Evolutionary conservation across 37 sponge, comb jelly and placozoan genomes (phyloP).

Genomic region (Petrosia ficiformis): DNA sequence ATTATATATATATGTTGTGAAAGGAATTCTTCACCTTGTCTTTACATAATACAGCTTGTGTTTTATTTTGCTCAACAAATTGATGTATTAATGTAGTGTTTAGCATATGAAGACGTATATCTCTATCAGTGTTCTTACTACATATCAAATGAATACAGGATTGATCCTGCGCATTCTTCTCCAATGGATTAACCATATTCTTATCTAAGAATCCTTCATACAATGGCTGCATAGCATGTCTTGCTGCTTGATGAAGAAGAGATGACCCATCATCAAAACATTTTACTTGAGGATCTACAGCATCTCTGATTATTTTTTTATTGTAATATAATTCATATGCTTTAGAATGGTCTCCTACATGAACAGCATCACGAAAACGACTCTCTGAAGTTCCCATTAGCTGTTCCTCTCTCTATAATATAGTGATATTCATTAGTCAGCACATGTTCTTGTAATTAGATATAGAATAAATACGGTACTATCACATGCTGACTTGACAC

Average conservation of each 20-base stretch:
- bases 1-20: too few relatives aligned
- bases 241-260: constrained; percentile 51
- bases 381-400: constrained; percentile 39
- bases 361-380: constrained; percentile 36
- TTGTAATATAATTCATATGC: constrained; percentile 19
- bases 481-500: background rate
- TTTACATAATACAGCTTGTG: background rate
- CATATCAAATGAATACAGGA: constrained; percentile 68
- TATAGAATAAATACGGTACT: background rate
- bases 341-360: constrained; percentile 9
- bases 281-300: background rate
- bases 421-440: background rate
- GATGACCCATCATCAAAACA: constrained; percentile 8
- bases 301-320: constrained; percentile 29
- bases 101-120: constrained; percentile 5
- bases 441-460: background rate
- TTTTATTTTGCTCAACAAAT: background rate
- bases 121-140: background rate
- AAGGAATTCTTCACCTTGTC: constrained; percentile 11
- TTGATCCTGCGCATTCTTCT: constrained; percentile 22
- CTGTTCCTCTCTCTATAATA: too few relatives aligned
- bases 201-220: constrained; percentile 27
- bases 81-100: background rate
- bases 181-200: constrained; percentile 12
- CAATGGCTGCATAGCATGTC: constrained; percentile 21